Evolutionary conservation across 2,797 vertebrate genomes (phyloP), one percentile per base, ranked within the genome.

Genomic region (Serranus cabrilla): DNA sequence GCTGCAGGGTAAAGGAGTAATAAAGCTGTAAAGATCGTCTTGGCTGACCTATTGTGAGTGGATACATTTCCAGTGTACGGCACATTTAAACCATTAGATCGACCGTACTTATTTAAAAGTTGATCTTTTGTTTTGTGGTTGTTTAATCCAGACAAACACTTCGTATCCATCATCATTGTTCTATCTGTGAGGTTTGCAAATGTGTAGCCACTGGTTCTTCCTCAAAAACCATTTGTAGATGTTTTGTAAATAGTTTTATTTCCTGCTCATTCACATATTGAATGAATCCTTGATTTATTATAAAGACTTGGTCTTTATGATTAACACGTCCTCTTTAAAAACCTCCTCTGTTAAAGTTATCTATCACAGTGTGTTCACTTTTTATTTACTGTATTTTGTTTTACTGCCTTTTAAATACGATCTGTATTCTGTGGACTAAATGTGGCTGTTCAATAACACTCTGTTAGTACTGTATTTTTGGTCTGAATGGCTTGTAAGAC

Each of bases 381-480:
- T 69, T 61, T 55, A 21, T 59, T 80, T 61, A 25, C 55, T 84
- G 68, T 67, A 16, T 74, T 81, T 65, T 74, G 27, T 78, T 68
- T 67, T 25, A 54, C 58, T 76, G 39, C 39, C 34, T 54, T 80
- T 78, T 18, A 76, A 51, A 34, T 75, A 17, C 63, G 52, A 59
- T 23, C 49, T 85, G 25, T 55, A 71, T 54, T n/a, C 46, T 74
- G 74, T 75, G 81, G 82, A 83, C 67, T 62, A 68, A 76, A 67
- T 83, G 80, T 89, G 63, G 80, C 58, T 21, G 1, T 72, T 71
- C 18, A 67, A 11, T 34, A 63, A 71, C n/a, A 45, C 52, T 54
- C 23, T 72, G 40, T 78, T 72, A 59, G 23, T 80, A 64, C 49
- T 80, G 80, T 83, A 46, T 43, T 72, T 81, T 60, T 60, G 46